A percentile compares a stretch with the other conserved stretches of the same genome.
phyloP scores from a whole-genome alignment of 2,888 invertebrate species.

The Azorinus chamasolen region DNA sequence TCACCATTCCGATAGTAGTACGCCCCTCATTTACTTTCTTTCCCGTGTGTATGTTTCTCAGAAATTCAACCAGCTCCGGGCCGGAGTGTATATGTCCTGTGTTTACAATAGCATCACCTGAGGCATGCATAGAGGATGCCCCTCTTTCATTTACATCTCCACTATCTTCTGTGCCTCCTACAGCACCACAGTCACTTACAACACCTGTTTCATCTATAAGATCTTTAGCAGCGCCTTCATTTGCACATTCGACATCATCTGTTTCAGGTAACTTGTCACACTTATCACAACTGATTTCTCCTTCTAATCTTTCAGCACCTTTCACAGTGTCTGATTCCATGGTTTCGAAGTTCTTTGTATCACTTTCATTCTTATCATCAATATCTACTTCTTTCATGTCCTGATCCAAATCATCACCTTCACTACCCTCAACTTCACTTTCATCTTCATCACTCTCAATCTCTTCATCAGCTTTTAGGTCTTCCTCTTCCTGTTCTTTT shows the following conservation, averaged over 20 bases:
- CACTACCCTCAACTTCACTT: constrained; percentile 18
- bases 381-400: constrained; percentile 7
- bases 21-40: constrained; percentile 85
- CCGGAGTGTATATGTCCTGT: constrained; percentile 64
- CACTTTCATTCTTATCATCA: constrained; percentile 15
- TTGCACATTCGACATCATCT: neutral
- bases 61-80: constrained; percentile 74
- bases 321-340: neutral
- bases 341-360: neutral
- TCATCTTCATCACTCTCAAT: constrained; percentile 30
- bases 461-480: constrained; percentile 41
- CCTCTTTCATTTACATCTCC: neutral
- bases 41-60: constrained; percentile 73
- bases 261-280: neutral
- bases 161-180: neutral
- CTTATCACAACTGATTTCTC: neutral
- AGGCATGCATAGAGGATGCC: neutral
- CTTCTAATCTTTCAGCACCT: neutral
- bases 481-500: constrained; percentile 30
- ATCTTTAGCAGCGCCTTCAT: neutral
- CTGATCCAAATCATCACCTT: constrained; percentile 10
- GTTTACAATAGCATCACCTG: constrained; percentile 22
- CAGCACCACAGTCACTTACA: neutral
- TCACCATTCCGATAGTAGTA: constrained; percentile 93
- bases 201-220: neutral